These are phyloP conservation scores for Epinotia nisella DNA, from an alignment of 2,888 invertebrate genomes.

Conservation along the genomic window DNA sequence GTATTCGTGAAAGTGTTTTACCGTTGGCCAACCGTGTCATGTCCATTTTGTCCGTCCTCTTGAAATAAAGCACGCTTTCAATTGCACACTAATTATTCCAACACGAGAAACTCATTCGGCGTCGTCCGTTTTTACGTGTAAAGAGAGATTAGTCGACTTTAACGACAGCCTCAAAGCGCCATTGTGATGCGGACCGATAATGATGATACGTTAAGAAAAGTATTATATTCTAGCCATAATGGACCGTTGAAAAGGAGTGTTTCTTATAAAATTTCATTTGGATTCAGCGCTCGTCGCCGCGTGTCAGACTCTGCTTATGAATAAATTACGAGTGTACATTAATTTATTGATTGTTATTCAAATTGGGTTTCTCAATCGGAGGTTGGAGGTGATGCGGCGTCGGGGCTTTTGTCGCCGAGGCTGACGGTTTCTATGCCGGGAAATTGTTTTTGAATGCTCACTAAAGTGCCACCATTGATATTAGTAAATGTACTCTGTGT, in stretches of 20 bases:
- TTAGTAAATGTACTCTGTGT: slow-evolving; percentile 58
- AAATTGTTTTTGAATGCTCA: slow-evolving; percentile 68
- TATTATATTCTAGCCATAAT: slow-evolving; percentile 77
- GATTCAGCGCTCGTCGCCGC: slow-evolving; percentile 79
- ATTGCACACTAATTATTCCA: slow-evolving; percentile 84
- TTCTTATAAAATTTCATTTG: slow-evolving; percentile 82
- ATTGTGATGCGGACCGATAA: slow-evolving; percentile 77
- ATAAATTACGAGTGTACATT: slow-evolving; percentile 81
- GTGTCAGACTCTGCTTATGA: slow-evolving; percentile 77
- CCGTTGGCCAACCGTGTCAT: slow-evolving; percentile 80
- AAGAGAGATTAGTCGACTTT: slow-evolving; percentile 82
- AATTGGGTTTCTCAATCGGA: slow-evolving; percentile 83
- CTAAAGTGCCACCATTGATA: slow-evolving; percentile 57
- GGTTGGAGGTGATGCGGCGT: slow-evolving; percentile 80
- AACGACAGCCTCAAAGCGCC: slow-evolving; percentile 75
- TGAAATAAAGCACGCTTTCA: slow-evolving; percentile 84
- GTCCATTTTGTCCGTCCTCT: slow-evolving; percentile 78
- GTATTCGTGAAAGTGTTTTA: slow-evolving; percentile 82
- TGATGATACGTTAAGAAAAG: slow-evolving; percentile 81
- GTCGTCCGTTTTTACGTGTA: slow-evolving; percentile 79
- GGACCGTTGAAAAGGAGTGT: slow-evolving; percentile 74
- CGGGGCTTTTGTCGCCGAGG: slow-evolving; percentile 68
- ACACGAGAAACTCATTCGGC: slow-evolving; percentile 83
- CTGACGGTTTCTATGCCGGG: slow-evolving; percentile 65
- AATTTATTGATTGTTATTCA: slow-evolving; percentile 85